Conservation (phyloP, 2,113 vertebrate genomes). For the Paramisgurnus dabryanus region DNA sequence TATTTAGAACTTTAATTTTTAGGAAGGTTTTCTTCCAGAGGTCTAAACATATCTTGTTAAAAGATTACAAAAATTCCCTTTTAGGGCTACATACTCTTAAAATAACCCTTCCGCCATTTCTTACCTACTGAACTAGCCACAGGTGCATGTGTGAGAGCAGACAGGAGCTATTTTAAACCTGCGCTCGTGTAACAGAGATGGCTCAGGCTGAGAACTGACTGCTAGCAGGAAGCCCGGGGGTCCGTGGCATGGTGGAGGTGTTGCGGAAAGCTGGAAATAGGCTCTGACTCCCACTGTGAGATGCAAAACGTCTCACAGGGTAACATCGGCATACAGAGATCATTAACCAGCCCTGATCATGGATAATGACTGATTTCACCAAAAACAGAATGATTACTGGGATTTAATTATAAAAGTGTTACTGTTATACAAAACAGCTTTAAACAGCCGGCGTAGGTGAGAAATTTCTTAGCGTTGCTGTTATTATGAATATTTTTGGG, state of each 20-base stretch:
- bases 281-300: conserved; percentile 42
- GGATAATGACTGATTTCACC: neutral
- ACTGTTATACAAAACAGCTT: too few species aligned
- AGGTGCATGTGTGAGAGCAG: conserved; percentile 43
- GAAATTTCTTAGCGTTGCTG: neutral
- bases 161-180: conserved; percentile 48
- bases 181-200: conserved; percentile 29
- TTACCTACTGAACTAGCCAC: conserved; percentile 46
- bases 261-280: conserved; percentile 49
- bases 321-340: conserved; percentile 8
- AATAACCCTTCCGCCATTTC: conserved; percentile 29
- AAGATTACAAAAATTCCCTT: neutral
- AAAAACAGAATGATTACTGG: neutral
- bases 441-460: neutral
- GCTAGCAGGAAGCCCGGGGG: conserved; percentile 30
- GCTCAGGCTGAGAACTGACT: conserved; percentile 23
- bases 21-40: neutral
- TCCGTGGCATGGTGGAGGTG: conserved; percentile 34
- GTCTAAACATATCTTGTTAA: neutral
- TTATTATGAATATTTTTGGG: neutral
- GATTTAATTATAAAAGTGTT: neutral
- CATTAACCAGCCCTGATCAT: conserved; percentile 12
- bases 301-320: neutral
- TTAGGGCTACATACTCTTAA: conserved; percentile 9
- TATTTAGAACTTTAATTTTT: too few species aligned